phyloP scores from a whole-genome alignment of 2,797 vertebrate species.

The Fundulus diaphanus region DNA sequence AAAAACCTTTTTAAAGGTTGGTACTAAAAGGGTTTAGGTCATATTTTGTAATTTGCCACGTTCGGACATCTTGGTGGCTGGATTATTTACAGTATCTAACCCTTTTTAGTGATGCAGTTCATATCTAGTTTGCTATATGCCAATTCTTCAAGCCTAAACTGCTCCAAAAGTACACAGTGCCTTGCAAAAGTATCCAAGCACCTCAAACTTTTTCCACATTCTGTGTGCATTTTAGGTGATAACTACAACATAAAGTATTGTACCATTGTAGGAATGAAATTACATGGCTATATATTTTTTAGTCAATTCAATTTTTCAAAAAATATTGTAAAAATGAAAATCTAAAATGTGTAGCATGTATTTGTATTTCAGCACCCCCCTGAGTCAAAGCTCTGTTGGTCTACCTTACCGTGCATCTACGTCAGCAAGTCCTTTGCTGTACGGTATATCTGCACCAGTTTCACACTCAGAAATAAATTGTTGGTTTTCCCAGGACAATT shows the following conservation, averaged over 20 bases:
- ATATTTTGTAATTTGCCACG: background rate
- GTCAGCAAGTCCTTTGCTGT: too few relatives aligned
- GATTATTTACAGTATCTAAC: background rate
- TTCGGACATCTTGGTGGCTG: background rate
- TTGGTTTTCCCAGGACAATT: too few relatives aligned
- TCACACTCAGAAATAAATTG: too few relatives aligned
- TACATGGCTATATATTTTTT: background rate
- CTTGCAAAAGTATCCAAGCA: background rate
- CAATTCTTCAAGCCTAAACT: background rate
- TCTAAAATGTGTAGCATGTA: background rate
- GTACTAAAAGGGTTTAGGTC: background rate
- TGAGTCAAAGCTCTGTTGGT: too few relatives aligned
- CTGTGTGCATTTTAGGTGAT: background rate
- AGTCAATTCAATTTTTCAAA: background rate
- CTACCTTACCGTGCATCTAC: too few relatives aligned
- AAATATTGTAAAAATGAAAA: background rate
- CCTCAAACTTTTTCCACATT: background rate
- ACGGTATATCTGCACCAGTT: too few relatives aligned
- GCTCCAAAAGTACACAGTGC: background rate
- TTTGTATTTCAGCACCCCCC: background rate
- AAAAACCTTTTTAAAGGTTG: background rate
- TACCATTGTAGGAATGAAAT: background rate
- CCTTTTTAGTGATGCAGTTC: background rate
- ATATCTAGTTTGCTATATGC: background rate
- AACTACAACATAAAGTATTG: background rate